phyloP scores from a whole-genome alignment of 1,140 invertebrate species.

The Camponotus vicinus region DNA sequence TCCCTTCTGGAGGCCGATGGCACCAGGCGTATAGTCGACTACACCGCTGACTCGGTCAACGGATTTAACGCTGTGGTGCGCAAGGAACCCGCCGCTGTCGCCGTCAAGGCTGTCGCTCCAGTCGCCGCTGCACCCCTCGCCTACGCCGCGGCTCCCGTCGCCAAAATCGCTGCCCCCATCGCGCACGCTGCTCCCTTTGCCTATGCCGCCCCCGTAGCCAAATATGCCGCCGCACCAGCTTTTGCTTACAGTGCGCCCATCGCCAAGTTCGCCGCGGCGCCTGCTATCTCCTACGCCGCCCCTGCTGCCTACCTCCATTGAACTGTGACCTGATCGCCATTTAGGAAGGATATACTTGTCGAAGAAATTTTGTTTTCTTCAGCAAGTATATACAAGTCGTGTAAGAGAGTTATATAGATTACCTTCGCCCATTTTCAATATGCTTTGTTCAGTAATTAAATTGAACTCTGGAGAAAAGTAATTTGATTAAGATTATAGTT shows the following conservation, averaged over 20 bases:
- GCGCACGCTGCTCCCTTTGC: conserved; percentile 70
- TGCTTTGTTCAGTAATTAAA: conserved; percentile 7
- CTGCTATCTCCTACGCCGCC: conserved; percentile 54
- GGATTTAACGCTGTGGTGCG: conserved; percentile 88
- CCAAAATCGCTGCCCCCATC: conserved; percentile 66
- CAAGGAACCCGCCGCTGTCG: conserved; percentile 84
- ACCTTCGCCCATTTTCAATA: background rate
- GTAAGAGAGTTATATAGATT: background rate
- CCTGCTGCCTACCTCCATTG: conserved; percentile 72
- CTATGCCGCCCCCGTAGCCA: conserved; percentile 66
- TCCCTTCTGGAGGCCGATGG: conserved; percentile 87
- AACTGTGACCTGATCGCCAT: conserved; percentile 59
- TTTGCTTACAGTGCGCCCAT: conserved; percentile 46
- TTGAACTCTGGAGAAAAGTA: background rate
- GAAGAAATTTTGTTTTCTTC: conserved; percentile 66
- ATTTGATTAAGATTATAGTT: background rate
- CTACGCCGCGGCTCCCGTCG: conserved; percentile 67
- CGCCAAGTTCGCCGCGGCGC: conserved; percentile 55
- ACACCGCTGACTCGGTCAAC: conserved; percentile 86
- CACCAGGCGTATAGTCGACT: conserved; percentile 86
- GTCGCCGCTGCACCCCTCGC: conserved; percentile 69
- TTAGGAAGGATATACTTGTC: conserved; percentile 65
- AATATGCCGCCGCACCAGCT: conserved; percentile 56
- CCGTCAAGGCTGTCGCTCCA: conserved; percentile 67
- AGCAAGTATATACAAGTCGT: conserved; percentile 59